phyloP scores from a whole-genome alignment of 2,888 invertebrate genomes.

The Leptodirus hochenwartii region DNA sequence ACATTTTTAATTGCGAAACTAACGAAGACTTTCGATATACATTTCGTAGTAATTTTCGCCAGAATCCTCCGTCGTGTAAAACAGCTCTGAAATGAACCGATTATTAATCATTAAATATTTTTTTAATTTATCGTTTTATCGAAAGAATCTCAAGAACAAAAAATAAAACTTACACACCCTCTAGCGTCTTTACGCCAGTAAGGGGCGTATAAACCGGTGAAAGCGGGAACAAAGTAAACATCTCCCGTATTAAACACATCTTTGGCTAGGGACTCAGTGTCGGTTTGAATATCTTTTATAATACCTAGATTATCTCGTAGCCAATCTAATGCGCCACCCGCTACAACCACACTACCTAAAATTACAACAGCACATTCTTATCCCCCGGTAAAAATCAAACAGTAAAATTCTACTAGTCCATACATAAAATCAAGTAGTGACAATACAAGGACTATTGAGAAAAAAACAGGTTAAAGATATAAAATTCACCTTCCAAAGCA shows the following conservation, averaged over 20 bases:
- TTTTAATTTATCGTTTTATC: too few species aligned
- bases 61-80: too few species aligned
- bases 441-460: too few species aligned
- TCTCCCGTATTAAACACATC: constrained; percentile 77
- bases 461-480: constrained; percentile 4
- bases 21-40: too few species aligned
- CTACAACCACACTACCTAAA: constrained; percentile 69
- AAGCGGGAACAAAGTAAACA: constrained; percentile 96
- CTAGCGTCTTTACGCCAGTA: constrained; percentile 96
- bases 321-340: constrained; percentile 87
- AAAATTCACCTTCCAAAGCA: constrained; percentile 66
- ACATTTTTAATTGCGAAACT: too few species aligned
- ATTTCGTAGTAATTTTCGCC: too few species aligned
- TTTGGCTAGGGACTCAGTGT: constrained; percentile 36
- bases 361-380: constrained; percentile 7
- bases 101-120: too few species aligned
- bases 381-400: too few species aligned
- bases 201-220: constrained; percentile 91
- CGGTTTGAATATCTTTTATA: constrained; percentile 52
- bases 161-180: constrained; percentile 40
- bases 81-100: too few species aligned
- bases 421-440: too few species aligned
- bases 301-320: constrained; percentile 80
- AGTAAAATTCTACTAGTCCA: too few species aligned
- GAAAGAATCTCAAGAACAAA: not conserved